Evolutionary conservation across 1,140 invertebrate species (phyloP).

Genomic region (Vanessa atalanta): DNA sequence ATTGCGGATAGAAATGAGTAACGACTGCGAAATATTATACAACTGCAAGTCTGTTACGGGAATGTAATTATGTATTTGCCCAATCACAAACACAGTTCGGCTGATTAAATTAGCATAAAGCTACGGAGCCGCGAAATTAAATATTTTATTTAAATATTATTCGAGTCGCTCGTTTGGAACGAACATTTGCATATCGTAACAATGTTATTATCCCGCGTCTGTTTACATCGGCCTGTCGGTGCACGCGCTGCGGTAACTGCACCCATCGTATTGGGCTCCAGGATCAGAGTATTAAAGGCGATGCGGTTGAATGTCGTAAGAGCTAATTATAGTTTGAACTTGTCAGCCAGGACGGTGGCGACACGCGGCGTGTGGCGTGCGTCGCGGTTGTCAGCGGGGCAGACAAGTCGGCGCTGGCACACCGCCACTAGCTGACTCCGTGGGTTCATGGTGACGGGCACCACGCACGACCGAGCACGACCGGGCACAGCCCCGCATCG

Average conservation of each 20-base stretch:
- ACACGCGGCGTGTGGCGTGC: background rate
- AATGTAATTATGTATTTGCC: slow-evolving; percentile 19
- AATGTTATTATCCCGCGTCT: background rate
- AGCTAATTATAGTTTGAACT: slow-evolving; percentile 11
- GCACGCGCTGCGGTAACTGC: background rate
- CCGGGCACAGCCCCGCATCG: background rate
- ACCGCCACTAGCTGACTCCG: slow-evolving; percentile 29
- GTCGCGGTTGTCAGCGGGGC: slow-evolving; percentile 5
- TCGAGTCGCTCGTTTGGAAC: slow-evolving; percentile 8
- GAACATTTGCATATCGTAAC: slow-evolving; percentile 15
- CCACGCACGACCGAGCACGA: background rate
- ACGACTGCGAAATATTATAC: slow-evolving; percentile 27
- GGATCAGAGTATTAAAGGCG: background rate
- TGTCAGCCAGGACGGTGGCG: background rate
- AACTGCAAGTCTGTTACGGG: slow-evolving; percentile 8
- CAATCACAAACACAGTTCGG: slow-evolving; percentile 17
- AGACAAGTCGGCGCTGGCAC: slow-evolving; percentile 45
- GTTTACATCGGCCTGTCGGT: background rate
- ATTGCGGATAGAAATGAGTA: slow-evolving; percentile 20
- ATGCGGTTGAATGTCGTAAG: background rate
- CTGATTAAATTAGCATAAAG: slow-evolving; percentile 23
- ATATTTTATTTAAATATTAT: slow-evolving; percentile 28
- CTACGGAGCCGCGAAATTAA: slow-evolving; percentile 22
- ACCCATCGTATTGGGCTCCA: background rate
- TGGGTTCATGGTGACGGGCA: slow-evolving; percentile 32